Evolutionary conservation across 1,140 invertebrate species (phyloP).

Genomic region (Elymnias hypermnestra): DNA sequence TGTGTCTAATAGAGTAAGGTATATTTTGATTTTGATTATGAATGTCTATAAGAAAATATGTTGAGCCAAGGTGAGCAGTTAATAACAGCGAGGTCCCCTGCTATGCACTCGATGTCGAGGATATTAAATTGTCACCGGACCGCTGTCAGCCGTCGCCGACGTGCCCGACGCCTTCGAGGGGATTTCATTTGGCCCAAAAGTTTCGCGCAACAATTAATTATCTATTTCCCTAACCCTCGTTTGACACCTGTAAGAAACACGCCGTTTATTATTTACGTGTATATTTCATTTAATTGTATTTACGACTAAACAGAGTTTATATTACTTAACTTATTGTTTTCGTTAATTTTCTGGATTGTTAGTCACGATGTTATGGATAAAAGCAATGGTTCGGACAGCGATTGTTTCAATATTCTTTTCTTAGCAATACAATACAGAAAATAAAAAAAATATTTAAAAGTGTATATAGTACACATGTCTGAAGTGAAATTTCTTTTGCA

Average conservation of each 20-base stretch:
- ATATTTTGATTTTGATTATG: background rate
- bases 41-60: background rate
- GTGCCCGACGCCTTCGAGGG: constrained; percentile 49
- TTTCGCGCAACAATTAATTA: constrained; percentile 71
- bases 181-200: constrained; percentile 66
- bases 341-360: too few species aligned
- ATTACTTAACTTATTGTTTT: too few species aligned
- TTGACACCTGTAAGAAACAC: constrained; percentile 49
- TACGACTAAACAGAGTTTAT: too few species aligned
- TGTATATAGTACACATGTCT: too few species aligned
- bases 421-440: too few species aligned
- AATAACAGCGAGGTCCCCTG: constrained; percentile 1
- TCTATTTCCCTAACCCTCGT: constrained; percentile 54
- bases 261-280: constrained; percentile 4
- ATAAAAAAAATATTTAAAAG: too few species aligned
- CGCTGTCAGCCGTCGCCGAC: constrained; percentile 45
- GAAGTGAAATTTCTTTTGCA: too few species aligned
- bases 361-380: too few species aligned
- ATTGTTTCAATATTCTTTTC: too few species aligned
- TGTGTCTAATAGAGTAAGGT: too few species aligned
- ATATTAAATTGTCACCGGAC: constrained; percentile 72
- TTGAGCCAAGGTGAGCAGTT: constrained; percentile 1
- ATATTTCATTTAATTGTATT: background rate
- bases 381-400: too few species aligned
- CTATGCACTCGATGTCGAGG: constrained; percentile 4